Evolutionary conservation across 2,113 vertebrate species (phyloP).

Genomic region (Rafetus swinhoei): DNA sequence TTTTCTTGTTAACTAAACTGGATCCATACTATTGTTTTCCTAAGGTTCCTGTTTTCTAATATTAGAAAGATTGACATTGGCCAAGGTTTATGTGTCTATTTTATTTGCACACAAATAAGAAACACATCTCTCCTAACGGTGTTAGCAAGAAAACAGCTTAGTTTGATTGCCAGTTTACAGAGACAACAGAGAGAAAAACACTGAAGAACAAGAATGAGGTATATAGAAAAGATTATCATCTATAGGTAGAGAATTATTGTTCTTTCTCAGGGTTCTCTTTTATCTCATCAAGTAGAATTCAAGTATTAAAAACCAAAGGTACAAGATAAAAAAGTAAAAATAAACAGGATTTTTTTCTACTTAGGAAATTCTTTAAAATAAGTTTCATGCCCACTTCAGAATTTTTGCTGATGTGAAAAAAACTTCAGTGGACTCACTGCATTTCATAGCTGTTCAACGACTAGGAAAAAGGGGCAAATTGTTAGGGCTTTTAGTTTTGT

Average conservation of each 20-base stretch:
- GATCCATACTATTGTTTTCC: not conserved
- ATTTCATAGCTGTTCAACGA: not conserved
- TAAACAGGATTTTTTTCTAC: not conserved
- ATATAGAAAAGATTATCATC: not conserved
- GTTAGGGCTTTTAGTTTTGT: not conserved
- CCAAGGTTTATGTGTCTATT: not conserved
- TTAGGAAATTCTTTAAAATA: not conserved
- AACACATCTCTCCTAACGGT: conserved; percentile 13
- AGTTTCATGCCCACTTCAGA: not conserved
- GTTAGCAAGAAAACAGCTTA: not conserved
- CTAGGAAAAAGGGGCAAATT: not conserved
- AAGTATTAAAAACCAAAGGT: not conserved
- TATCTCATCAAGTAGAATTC: not conserved
- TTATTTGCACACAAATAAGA: conserved; percentile 10
- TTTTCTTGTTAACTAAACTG: not conserved
- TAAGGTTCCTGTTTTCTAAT: not conserved
- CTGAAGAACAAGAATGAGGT: not conserved
- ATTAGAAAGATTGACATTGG: not conserved
- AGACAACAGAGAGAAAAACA: not conserved
- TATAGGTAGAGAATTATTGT: not conserved
- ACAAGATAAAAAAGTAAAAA: not conserved
- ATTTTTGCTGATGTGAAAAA: not conserved
- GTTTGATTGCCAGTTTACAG: not conserved
- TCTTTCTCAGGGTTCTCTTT: not conserved
- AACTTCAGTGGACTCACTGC: fast-evolving